Base-by-base conservation (phyloP, 2,113 vertebrate genomes). In the Hippolais icterina region DNA sequence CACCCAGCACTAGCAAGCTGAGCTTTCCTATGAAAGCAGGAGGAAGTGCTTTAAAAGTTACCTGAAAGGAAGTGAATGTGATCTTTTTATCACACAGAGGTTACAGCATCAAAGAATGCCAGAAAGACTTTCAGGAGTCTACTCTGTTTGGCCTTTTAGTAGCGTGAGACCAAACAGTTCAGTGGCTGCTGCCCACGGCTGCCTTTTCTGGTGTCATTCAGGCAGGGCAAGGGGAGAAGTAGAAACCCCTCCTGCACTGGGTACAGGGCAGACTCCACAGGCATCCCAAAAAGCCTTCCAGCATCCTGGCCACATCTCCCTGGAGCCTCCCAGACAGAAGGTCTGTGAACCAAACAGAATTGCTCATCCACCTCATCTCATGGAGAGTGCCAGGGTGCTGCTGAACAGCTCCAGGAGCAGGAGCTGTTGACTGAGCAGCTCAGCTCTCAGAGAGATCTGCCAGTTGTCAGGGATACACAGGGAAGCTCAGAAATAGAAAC, bases 31-130 rank as follows among this genome's bases (percentile, higher is more conserved):
- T 54, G 65, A 89, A 92, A 93, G 92, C 72, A 27, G 0, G 8
- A 90, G 52, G 46, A 89, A 93, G 56, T n/a, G 64, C 66, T 96
- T 92, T 80, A 95, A 53, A 85, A 95, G 88, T 78, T 37, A 75
- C 53, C 76, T 14, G 82, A 74, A 93, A 88, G 64, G 68, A 71
- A 92, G 71, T 0, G 20, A 83, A 44, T 33, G 10, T 28, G 61
- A 90, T 96, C 90, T 75, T 95, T 94, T 90, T 81, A 88, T 90
- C 79, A 49, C 68, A 63, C 10, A 31, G 64, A 96, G 79, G 85
- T 95, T 88, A 82, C 28, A 64, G 75, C 92, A 88, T 87, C 76
- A 96, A 93, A 96, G 87, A 68, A 64, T 0, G 4, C n/a, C 1
- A 4, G 47, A 68, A 94, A 92, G 31, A 52, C 79, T 94, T 91